Conservation (phyloP, 92 coral and sea anemone species). For the Phenganax subtilis region DNA sequence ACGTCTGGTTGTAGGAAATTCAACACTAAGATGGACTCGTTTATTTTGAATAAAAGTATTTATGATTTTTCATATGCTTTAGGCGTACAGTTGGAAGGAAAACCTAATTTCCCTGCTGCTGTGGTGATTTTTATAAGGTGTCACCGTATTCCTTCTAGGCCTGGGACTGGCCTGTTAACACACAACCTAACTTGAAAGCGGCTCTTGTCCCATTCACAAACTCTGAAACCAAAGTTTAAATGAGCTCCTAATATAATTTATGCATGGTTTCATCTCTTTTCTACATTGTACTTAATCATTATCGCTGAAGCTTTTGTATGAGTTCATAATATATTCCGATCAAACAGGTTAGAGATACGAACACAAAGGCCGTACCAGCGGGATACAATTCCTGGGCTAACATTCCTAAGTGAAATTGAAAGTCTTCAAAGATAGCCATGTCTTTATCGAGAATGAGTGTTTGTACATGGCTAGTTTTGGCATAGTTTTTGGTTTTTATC, state of each 20-base stretch:
- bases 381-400: slow-evolving; percentile 8
- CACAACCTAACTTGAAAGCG: no score
- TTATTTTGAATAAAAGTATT: no score
- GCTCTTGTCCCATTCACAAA: slow-evolving; percentile 4
- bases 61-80: no score
- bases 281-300: slow-evolving; percentile 5
- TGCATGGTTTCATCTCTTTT: not conserved
- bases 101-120: no score
- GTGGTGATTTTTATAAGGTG: no score
- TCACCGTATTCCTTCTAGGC: no score
- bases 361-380: not conserved
- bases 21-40: no score
- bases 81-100: no score
- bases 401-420: not conserved
- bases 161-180: no score
- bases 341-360: not conserved
- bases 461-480: not conserved
- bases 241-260: not conserved
- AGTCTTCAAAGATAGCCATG: not conserved
- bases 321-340: not conserved
- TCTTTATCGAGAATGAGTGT: not conserved
- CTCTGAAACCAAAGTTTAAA: not conserved
- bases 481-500: not conserved
- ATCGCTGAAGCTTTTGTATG: slow-evolving; percentile 3
- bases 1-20: no score